Conservation (phyloP, 2,113 vertebrate species). For the Callipepla squamata region DNA sequence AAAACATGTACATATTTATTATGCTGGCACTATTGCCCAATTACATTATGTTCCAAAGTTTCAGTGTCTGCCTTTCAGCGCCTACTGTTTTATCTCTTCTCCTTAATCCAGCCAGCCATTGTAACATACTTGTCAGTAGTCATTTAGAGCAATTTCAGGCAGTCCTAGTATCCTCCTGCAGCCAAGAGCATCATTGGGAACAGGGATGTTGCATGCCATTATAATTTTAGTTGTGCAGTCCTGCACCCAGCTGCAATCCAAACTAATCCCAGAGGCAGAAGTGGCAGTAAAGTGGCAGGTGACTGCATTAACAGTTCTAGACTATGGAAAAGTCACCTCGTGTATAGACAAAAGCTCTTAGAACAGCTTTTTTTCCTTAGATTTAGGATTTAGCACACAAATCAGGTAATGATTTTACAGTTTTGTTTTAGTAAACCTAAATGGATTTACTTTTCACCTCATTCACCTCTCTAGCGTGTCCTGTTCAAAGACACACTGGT, state of each 20-base stretch:
- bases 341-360: neutral
- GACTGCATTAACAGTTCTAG: neutral
- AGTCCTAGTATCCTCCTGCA: neutral
- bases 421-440: neutral
- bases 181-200: neutral
- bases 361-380: neutral
- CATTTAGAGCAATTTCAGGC: neutral
- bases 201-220: neutral
- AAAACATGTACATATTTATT: neutral
- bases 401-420: neutral
- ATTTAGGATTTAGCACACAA: neutral
- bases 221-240: neutral
- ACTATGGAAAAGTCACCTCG: neutral
- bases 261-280: neutral
- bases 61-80: neutral
- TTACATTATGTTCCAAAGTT: neutral
- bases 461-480: neutral
- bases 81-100: neutral
- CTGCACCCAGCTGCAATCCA: neutral
- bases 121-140: neutral
- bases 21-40: neutral
- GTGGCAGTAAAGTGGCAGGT: neutral
- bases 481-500: neutral
- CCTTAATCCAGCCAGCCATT: neutral
- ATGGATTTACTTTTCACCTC: neutral